Base-by-base conservation (phyloP, 2,113 vertebrate species). In the Lophotis ruficrista region DNA sequence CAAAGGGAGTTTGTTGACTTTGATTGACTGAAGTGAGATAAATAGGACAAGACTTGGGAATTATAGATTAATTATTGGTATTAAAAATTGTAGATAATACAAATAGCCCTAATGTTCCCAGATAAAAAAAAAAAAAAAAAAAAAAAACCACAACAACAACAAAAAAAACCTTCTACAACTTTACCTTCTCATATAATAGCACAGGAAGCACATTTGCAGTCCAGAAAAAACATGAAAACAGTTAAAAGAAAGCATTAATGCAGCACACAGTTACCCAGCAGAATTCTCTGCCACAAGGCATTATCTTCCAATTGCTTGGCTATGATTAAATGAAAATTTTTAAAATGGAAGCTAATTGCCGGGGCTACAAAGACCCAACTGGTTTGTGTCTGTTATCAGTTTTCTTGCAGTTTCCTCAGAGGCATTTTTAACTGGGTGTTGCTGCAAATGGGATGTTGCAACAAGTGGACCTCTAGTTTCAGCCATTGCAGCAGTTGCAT, bases 311-410 rank as follows among this genome's bases (percentile, higher is more conserved):
- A 57, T 57, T 57, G 53, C 77, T 82, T 68, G 30, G 24, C 61
- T 87, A 35, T 37, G 35, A 76, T 12, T 78, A 81, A 92, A 84
- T 25, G 30, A 84, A 92, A 94, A 24, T 47, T 60, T 95, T 85
- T 87, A 23, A 96, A 96, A 91, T 38, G 47, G 54, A 89, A 89
- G 72, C 31, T 84, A 87, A 95, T 61, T 78, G 24, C 21, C 80
- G 23, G 33, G 30, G 68, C 72, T 90, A 87, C 30, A 66, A 94
- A 89, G 53, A 61, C 28, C 48, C 50, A 91, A 43, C 31, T 57
- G 57, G 8, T 57, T 89, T 61, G 22, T 13, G 5, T 51, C 68
- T 72, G 60, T 57, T 89, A 65, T 53, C 79, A 82, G 70, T 51
- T 89, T 75, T 72, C 81, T 86, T 58, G 35, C 45, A 38, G 66